Evolutionary conservation across 2,113 vertebrate genomes (phyloP).

Genomic region (Hippocampus zosterae): DNA sequence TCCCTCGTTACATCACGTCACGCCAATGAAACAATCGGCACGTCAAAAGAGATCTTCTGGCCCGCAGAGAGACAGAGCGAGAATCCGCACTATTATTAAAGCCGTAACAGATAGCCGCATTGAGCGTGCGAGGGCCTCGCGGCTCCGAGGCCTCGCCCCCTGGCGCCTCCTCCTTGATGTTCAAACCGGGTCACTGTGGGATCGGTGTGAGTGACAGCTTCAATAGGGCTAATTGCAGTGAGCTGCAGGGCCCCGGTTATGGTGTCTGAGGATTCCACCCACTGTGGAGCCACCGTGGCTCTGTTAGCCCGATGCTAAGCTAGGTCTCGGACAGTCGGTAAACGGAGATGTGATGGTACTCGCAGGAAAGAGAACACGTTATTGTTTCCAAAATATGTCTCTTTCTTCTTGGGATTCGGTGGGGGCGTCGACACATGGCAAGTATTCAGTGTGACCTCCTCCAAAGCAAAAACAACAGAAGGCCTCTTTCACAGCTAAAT

Average conservation of each 20-base stretch:
- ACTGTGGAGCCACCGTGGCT: constrained; percentile 63
- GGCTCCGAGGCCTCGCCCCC: constrained; percentile 22
- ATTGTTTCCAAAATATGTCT: neutral
- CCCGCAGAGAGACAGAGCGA: constrained; percentile 36
- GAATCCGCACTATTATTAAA: constrained; percentile 55
- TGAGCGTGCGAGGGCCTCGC: constrained; percentile 33
- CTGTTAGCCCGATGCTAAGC: constrained; percentile 60
- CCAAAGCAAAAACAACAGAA: neutral
- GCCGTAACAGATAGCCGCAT: constrained; percentile 59
- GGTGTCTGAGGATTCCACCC: constrained; percentile 67
- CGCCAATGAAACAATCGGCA: constrained; percentile 58
- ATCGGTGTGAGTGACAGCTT: constrained; percentile 67
- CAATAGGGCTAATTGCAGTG: constrained; percentile 71
- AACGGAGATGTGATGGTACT: neutral
- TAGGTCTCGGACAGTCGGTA: constrained; percentile 51
- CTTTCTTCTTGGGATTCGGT: neutral
- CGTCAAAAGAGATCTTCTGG: constrained; percentile 61
- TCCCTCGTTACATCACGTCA: constrained; percentile 66
- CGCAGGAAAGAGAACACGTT: neutral
- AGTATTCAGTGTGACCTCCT: neutral
- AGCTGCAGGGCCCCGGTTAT: constrained; percentile 60
- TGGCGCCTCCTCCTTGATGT: constrained; percentile 61
- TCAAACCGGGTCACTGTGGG: constrained; percentile 40
- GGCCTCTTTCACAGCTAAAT: neutral
- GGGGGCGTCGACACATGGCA: neutral